Base-by-base conservation (phyloP, 2,797 vertebrate genomes). In the Loris lydekkerianus region DNA sequence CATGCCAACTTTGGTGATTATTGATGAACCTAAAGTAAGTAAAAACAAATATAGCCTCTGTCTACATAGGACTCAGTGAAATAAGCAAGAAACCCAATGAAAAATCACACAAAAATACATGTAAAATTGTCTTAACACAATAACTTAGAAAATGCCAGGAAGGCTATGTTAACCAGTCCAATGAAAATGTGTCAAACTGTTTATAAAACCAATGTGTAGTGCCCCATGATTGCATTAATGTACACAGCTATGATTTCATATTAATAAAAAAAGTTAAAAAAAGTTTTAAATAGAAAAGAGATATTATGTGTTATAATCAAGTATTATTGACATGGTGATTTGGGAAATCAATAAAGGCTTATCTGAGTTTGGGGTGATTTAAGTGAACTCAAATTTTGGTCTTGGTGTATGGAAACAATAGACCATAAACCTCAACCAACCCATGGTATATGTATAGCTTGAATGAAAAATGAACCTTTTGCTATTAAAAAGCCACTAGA, bases 311-410 rank as follows among this genome's bases (percentile, higher is more conserved):
- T 73, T 84, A 80, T 80, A 87, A 69, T 83, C 23, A 83, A 27
- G 11, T 69, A 23, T 7, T 69, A 69, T 69, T 58, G 37, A 27
- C 60, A 11, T 46, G 49, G 14, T 69, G 34, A 77, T 58, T 25
- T 37, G 14, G 61, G 5, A 63, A 85, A 23, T 56, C 34, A 43
- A 29, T 8, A 40, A 5, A 70, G 31, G 23, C 17, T 85, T 77
- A 77, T 82, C 31, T 89, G 46, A 89, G 17, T 92, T 89, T 77
- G 4, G 49, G 58, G 25, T 77, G 17, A 94, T 86, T 95, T 80
- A 75, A 75, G 10, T 93, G 27, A 92, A 49, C 69, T 90, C 49
- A 84, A 69, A 88, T 14, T 8, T 88, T 40, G 43, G 34, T 69
- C 14, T 53, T 87, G 14, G 1, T 85, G 8, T 86, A 23, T 72